Percentiles rank a stretch among this genome's conserved stretches.
phyloP scores from a whole-genome alignment of 2,797 vertebrate species.

The Centroberyx gerrardi region DNA sequence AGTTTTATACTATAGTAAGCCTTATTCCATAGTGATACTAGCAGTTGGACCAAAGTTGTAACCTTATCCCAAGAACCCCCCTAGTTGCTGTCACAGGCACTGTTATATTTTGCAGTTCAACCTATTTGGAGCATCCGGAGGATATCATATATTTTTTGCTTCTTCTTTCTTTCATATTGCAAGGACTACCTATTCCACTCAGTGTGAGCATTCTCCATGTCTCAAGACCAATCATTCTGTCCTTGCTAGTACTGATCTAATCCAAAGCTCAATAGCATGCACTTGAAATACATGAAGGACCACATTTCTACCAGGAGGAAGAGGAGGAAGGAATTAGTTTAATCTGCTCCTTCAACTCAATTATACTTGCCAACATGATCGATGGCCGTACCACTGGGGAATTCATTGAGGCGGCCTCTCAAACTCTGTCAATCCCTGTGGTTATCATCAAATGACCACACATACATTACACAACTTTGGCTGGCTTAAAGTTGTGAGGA shows the following conservation, averaged over 20 bases:
- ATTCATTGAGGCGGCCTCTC: background rate
- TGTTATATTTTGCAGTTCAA: too few relatives aligned
- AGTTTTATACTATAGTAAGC: too few relatives aligned
- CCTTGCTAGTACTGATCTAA: background rate
- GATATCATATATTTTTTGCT: background rate
- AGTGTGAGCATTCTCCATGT: too few relatives aligned
- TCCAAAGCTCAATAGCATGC: background rate
- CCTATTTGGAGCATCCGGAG: too few relatives aligned
- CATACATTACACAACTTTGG: too few relatives aligned
- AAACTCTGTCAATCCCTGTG: background rate
- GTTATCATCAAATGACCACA: too few relatives aligned
- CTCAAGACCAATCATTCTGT: background rate
- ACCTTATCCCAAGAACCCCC: too few relatives aligned
- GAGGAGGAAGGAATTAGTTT: background rate
- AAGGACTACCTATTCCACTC: too few relatives aligned
- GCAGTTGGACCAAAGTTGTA: too few relatives aligned
- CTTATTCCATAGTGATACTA: too few relatives aligned
- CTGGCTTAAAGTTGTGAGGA: too few relatives aligned
- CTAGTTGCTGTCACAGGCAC: too few relatives aligned
- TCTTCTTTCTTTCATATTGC: background rate
- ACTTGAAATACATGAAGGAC: background rate
- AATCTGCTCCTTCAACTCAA: background rate
- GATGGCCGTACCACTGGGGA: background rate
- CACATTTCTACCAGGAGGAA: background rate
- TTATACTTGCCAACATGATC: background rate